Evolutionary conservation across 2,113 vertebrate genomes (phyloP), one percentile per base, ranked within the genome.

Genomic region (Boleophthalmus pectinirostris): DNA sequence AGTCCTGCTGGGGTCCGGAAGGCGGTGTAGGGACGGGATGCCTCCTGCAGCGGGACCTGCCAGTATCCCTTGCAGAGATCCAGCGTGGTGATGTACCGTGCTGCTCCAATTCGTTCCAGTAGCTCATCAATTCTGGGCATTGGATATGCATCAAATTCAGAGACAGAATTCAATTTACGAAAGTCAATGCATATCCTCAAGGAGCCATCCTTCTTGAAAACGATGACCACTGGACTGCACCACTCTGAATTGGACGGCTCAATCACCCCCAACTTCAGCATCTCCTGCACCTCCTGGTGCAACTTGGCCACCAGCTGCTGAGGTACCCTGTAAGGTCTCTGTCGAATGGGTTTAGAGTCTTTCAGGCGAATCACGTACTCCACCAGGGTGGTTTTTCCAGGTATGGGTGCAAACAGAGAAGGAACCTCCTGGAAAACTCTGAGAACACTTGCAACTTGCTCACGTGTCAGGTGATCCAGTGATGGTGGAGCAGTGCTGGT

Each of bases 11-110:
- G 54, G 2, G 21, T 23, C 7, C 12, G 35, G 74, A 45, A 63
- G 20, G 10, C 6, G 65, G 16, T 67, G 51, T 51, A 73, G 66
- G 45, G 65, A 13, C 53, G 20, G 53, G 18, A 66, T 53, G 70
- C 69, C 66, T 67, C 24, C 54, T 51, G 10, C 4, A 51, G 49
- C 1, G 49, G 49, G 2, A 51, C 49, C 43, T 56, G 53, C 53
- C 20, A 56, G 9, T 56, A 61, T 33, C 58, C 58, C 15, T 61
- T 61, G 3, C 58, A 61, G 12, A 61, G 23, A 24, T 61, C 58
- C 23, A 61, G 23, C 11, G 58, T 61, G 3, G 58, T 61, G 23
- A 61, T 61, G 58, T 25, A 61, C 6, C 13, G 4, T 2, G 4
- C 29, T 29, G 4, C 29, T n/a, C n/a, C n/a, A n/a, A n/a, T n/a